Evolutionary conservation across 2,888 invertebrate genomes (phyloP).

Genomic region (Chouioia cunea): DNA sequence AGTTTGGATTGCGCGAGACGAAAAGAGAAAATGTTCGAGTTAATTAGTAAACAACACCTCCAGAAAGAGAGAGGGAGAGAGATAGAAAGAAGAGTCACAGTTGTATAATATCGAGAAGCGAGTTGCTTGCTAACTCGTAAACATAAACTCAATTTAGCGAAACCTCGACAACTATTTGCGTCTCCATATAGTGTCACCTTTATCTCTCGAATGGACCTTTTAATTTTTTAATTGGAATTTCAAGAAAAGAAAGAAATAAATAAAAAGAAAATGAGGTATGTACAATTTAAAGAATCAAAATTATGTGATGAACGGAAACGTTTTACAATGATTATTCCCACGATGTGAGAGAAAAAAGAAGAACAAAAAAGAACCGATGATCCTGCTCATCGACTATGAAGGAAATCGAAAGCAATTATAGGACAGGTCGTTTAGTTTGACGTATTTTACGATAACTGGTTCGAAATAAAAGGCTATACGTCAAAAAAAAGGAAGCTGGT

Average conservation of each 20-base stretch:
- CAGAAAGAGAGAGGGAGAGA: slow-evolving; percentile 20
- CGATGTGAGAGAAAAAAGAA: not conserved
- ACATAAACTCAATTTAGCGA: slow-evolving; percentile 61
- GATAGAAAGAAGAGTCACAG: slow-evolving; percentile 18
- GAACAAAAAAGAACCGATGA: too few relatives aligned
- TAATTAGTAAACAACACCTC: slow-evolving; percentile 39
- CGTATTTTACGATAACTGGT: slow-evolving; percentile 51
- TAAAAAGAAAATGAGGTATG: slow-evolving; percentile 10
- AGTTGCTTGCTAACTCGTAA: slow-evolving; percentile 48
- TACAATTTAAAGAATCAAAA: slow-evolving; percentile 12
- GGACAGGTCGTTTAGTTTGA: slow-evolving; percentile 67
- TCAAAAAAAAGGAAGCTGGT: too few relatives aligned
- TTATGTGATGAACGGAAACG: too few relatives aligned
- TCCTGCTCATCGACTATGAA: slow-evolving; percentile 21
- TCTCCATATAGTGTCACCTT: slow-evolving; percentile 38
- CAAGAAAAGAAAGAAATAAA: not conserved
- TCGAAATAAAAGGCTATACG: too few relatives aligned
- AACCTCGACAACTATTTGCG: slow-evolving; percentile 46
- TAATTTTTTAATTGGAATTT: not conserved
- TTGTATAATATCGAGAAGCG: slow-evolving; percentile 44
- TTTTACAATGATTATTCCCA: not conserved
- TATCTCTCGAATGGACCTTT: slow-evolving; percentile 40
- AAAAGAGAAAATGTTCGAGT: not conserved
- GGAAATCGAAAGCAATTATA: slow-evolving; percentile 67
- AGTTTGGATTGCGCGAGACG: too few relatives aligned